Percentiles rank a stretch among this genome's conserved stretches.
phyloP scores from a whole-genome alignment of 2,888 invertebrate genomes.

The Sminthurides aquaticus region DNA sequence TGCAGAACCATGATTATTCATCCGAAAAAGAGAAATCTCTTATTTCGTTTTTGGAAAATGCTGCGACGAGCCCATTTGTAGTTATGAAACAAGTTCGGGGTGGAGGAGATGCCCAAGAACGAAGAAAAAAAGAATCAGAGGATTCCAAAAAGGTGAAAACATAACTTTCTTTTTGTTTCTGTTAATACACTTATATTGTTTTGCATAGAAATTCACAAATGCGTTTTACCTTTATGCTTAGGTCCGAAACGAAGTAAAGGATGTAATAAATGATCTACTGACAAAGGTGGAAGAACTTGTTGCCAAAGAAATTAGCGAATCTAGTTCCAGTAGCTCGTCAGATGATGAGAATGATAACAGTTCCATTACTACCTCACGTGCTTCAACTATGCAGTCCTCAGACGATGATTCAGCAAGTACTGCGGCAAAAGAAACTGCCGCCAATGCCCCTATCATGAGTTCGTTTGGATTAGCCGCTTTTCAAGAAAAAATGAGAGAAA shows the following conservation, averaged over 20 bases:
- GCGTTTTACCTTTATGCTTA: no score
- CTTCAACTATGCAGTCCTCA: not conserved
- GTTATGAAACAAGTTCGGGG: slow-evolving; percentile 29
- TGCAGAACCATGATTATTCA: slow-evolving; percentile 61
- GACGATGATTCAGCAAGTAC: not conserved
- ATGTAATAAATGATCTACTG: slow-evolving; percentile 10
- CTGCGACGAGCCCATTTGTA: slow-evolving; percentile 43
- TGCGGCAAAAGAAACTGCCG: slow-evolving; percentile 9
- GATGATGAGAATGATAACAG: slow-evolving; percentile 19
- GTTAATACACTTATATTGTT: not conserved
- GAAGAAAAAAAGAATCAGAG: slow-evolving; percentile 15
- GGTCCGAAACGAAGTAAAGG: slow-evolving; percentile 15
- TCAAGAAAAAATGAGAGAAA: slow-evolving; percentile 26
- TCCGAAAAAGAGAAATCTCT: slow-evolving; percentile 42
- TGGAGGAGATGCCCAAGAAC: slow-evolving; percentile 26
- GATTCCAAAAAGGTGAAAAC: slow-evolving; percentile 14
- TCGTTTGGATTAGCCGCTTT: slow-evolving; percentile 34
- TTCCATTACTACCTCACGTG: not conserved
- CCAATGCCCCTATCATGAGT: slow-evolving; percentile 16
- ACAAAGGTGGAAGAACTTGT: slow-evolving; percentile 15
- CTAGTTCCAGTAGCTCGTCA: slow-evolving; percentile 7
- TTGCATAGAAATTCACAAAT: no score
- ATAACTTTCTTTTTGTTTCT: no score
- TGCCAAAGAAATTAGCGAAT: not conserved
- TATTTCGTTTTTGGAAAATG: slow-evolving; percentile 45